Percentiles rank a stretch among this genome's conserved stretches.
Conservation (phyloP, 2,888 invertebrate genomes). For the Apodemia zela region DNA sequence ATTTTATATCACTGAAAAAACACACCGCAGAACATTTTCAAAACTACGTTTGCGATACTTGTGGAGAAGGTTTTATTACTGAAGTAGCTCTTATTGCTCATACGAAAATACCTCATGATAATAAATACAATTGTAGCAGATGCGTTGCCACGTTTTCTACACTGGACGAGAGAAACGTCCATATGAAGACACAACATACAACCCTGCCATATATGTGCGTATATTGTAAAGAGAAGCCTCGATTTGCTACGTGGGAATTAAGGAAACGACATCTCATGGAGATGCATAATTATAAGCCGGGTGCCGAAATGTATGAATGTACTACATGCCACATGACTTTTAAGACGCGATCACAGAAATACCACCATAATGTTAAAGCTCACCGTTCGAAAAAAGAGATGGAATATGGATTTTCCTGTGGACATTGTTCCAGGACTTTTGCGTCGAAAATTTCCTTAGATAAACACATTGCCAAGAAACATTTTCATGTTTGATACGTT, state of each 20-base stretch:
- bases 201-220: constrained; percentile 66
- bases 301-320: constrained; percentile 69
- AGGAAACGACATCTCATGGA: constrained; percentile 68
- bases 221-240: constrained; percentile 67
- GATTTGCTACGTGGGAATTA: constrained; percentile 69
- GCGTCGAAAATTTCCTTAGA: constrained; percentile 75
- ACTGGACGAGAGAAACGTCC: constrained; percentile 59
- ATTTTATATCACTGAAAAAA: constrained; percentile 62
- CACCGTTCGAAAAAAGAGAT: constrained; percentile 68
- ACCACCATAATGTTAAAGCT: constrained; percentile 68
- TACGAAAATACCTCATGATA: constrained; percentile 63
- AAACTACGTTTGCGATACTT: constrained; percentile 71
- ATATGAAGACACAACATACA: constrained; percentile 67
- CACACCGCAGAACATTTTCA: constrained; percentile 69
- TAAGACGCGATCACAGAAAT: constrained; percentile 68
- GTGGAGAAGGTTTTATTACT: constrained; percentile 71
- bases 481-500: constrained; percentile 42
- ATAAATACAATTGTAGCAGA: constrained; percentile 65
- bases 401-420: constrained; percentile 71
- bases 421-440: constrained; percentile 71
- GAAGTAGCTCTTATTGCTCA: constrained; percentile 64
- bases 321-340: constrained; percentile 72
- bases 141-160: constrained; percentile 68
- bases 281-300: constrained; percentile 66
- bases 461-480: constrained; percentile 77